These are phyloP conservation scores for Thymelicus sylvestris DNA, from an alignment of 2,888 invertebrate species.

Conservation along the genomic window DNA sequence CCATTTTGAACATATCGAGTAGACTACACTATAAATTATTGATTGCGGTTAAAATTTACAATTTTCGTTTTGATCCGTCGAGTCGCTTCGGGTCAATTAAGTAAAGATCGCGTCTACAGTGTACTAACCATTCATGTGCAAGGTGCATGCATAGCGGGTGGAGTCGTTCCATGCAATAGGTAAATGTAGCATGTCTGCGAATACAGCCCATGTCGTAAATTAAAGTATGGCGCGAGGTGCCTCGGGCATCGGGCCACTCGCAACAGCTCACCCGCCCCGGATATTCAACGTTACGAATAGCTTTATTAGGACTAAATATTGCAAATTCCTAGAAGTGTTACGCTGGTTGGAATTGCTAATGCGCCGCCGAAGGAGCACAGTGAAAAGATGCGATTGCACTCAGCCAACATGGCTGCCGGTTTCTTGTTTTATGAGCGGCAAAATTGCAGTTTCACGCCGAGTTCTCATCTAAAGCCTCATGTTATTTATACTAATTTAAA, in stretches of 20 bases:
- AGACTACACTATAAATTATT: slow-evolving; percentile 63
- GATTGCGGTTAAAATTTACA: slow-evolving; percentile 59
- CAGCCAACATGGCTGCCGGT: slow-evolving; percentile 56
- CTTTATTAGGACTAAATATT: slow-evolving; percentile 82
- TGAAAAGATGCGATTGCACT: slow-evolving; percentile 78
- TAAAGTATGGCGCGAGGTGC: slow-evolving; percentile 52
- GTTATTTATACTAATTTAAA: slow-evolving; percentile 51
- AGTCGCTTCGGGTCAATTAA: slow-evolving; percentile 46
- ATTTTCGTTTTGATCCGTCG: slow-evolving; percentile 49
- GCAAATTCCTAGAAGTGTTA: slow-evolving; percentile 78
- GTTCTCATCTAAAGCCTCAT: slow-evolving; percentile 60
- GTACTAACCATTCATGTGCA: slow-evolving; percentile 30
- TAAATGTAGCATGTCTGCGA: slow-evolving; percentile 50
- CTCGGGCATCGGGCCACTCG: slow-evolving; percentile 60
- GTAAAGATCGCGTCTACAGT: slow-evolving; percentile 39
- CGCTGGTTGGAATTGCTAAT: slow-evolving; percentile 78
- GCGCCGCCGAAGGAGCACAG: slow-evolving; percentile 64
- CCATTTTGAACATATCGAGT: too few species aligned
- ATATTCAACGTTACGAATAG: slow-evolving; percentile 77
- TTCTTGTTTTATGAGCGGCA: slow-evolving; percentile 73
- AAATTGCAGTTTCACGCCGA: slow-evolving; percentile 74
- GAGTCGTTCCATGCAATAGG: slow-evolving; percentile 42
- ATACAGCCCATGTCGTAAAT: slow-evolving; percentile 68
- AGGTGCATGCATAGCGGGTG: slow-evolving; percentile 39
- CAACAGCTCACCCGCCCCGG: slow-evolving; percentile 67